Conservation (phyloP, 1,140 invertebrate genomes). For the Heliconius melpomene region DNA sequence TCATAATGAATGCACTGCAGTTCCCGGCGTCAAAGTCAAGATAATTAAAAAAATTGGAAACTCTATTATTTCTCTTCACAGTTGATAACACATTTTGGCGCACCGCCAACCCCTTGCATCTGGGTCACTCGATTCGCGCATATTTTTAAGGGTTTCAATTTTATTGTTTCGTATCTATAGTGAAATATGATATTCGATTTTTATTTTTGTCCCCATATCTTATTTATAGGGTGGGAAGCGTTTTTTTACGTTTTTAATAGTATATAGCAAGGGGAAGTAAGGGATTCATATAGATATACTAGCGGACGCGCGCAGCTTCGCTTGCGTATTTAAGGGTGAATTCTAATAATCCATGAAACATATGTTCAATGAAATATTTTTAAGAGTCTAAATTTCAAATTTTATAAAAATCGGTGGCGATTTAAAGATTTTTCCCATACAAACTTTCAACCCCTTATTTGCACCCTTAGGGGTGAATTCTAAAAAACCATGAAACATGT, state of each 20-base stretch:
- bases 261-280: background rate
- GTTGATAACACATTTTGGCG: constrained; percentile 72
- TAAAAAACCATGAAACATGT: too few relatives aligned
- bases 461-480: too few relatives aligned
- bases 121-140: constrained; percentile 66
- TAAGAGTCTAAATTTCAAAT: too few relatives aligned
- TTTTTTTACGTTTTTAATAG: background rate
- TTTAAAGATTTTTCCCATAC: too few relatives aligned
- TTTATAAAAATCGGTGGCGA: too few relatives aligned
- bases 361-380: too few relatives aligned
- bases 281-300: too few relatives aligned
- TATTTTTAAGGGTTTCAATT: constrained; percentile 55
- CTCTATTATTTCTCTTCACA: constrained; percentile 66
- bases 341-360: too few relatives aligned
- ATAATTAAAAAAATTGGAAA: constrained; percentile 79
- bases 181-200: constrained; percentile 41
- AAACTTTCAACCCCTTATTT: too few relatives aligned
- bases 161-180: constrained; percentile 47
- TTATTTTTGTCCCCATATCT: constrained; percentile 33
- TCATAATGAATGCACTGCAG: constrained; percentile 58
- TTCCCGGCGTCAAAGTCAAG: constrained; percentile 65
- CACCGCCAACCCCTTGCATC: constrained; percentile 60
- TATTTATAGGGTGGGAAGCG: constrained; percentile 19
- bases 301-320: too few relatives aligned
- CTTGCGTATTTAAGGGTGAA: too few relatives aligned